Conservation (phyloP, 1,140 invertebrate species). For the Drosophila pandora region DNA sequence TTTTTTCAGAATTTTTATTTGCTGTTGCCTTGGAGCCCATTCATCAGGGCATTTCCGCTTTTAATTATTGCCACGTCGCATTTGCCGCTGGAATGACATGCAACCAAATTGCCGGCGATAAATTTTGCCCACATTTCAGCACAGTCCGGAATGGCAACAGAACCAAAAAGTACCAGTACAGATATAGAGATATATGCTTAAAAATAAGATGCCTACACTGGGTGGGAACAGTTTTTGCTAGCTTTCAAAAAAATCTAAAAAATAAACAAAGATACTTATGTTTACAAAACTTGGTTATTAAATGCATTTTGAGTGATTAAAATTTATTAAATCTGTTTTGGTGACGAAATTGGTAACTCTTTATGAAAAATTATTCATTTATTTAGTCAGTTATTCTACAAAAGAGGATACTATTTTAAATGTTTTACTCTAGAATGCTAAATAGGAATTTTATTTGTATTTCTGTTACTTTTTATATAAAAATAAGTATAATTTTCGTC, state of each 20-base stretch:
- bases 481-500: too few species aligned
- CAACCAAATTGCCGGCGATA: conserved; percentile 80
- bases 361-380: too few species aligned
- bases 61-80: conserved; percentile 77
- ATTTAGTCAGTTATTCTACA: too few species aligned
- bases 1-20: background rate
- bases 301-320: too few species aligned
- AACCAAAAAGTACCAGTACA: background rate
- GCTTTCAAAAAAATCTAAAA: background rate
- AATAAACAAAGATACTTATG: too few species aligned
- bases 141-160: conserved; percentile 9
- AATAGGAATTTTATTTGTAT: too few species aligned
- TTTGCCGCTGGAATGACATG: conserved; percentile 68
- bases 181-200: background rate
- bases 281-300: too few species aligned
- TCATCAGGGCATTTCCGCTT: conserved; percentile 72
- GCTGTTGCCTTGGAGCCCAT: conserved; percentile 22
- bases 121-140: conserved; percentile 74
- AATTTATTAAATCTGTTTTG: too few species aligned
- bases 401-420: too few species aligned
- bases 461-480: too few species aligned
- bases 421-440: too few species aligned
- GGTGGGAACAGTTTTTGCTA: background rate
- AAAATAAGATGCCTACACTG: background rate
- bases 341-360: too few species aligned